Evolutionary conservation across 2,888 invertebrate genomes (phyloP).

Genomic region (Enchytraeus crypticus): DNA sequence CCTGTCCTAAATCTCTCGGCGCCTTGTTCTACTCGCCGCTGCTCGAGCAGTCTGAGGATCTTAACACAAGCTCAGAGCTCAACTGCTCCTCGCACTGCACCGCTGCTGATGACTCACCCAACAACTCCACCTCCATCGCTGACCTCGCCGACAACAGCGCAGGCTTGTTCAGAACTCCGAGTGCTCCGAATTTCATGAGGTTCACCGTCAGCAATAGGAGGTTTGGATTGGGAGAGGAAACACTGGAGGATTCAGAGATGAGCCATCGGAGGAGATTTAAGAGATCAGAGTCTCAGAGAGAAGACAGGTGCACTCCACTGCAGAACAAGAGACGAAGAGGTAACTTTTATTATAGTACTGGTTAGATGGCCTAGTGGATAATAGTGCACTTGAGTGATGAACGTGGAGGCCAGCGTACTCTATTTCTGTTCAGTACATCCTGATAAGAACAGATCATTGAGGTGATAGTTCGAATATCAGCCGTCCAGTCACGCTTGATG

Average conservation of each 20-base stretch:
- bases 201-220: not conserved
- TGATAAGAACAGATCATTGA: too few relatives aligned
- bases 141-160: not conserved
- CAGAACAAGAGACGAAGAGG: slow-evolving; percentile 9
- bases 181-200: not conserved
- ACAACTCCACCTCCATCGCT: not conserved
- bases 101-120: too few relatives aligned
- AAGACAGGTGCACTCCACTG: slow-evolving; percentile 5
- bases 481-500: too few relatives aligned
- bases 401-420: too few relatives aligned
- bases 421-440: too few relatives aligned
- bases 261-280: slow-evolving; percentile 1
- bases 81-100: not conserved
- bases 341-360: too few relatives aligned
- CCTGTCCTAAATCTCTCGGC: slow-evolving; percentile 14
- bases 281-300: slow-evolving; percentile 3
- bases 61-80: not conserved
- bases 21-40: slow-evolving; percentile 14
- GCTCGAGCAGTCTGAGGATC: slow-evolving; percentile 9
- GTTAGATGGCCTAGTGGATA: too few relatives aligned
- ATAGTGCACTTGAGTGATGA: too few relatives aligned
- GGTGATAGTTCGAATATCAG: too few relatives aligned
- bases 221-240: not conserved
- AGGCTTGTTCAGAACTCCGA: slow-evolving; percentile 4
- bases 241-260: too few relatives aligned